These are phyloP conservation scores for Pipistrellus kuhlii DNA, from an alignment of 2,797 vertebrate species.

Conservation along the genomic window DNA sequence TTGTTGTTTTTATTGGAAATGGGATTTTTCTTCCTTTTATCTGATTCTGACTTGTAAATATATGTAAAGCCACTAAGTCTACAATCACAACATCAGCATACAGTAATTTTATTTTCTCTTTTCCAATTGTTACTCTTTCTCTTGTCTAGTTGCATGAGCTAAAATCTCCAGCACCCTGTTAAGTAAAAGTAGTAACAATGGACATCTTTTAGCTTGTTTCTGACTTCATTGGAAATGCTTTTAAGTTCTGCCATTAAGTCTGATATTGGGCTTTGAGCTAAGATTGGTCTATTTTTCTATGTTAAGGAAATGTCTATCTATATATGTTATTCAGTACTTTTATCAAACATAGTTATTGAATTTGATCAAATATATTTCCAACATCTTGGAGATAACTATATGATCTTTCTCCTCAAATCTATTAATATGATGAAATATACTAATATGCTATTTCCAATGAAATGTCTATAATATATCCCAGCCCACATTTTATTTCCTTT, in stretches of 20 bases:
- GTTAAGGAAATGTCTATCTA: neutral
- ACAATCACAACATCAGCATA: neutral
- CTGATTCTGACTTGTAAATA: neutral
- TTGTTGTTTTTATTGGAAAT: neutral
- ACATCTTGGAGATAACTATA: neutral
- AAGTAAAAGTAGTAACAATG: neutral
- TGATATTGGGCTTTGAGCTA: neutral
- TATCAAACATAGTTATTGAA: neutral
- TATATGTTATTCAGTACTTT: neutral
- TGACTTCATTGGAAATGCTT: conserved; percentile 13
- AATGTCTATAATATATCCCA: neutral
- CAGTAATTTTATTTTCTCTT: neutral
- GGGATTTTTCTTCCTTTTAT: neutral
- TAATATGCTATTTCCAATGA: neutral
- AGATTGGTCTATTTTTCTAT: neutral
- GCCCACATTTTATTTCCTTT: neutral
- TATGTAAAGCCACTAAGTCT: neutral
- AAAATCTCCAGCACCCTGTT: neutral
- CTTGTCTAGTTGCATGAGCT: neutral
- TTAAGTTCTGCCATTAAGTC: neutral
- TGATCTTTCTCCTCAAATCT: neutral
- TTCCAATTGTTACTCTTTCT: neutral
- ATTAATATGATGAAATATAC: neutral
- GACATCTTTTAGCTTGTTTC: neutral
- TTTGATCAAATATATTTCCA: neutral